A percentile compares a stretch with the other conserved stretches of the same genome.
Conservation (phyloP, 2,797 vertebrate genomes). For the Poliocrania exsul region DNA sequence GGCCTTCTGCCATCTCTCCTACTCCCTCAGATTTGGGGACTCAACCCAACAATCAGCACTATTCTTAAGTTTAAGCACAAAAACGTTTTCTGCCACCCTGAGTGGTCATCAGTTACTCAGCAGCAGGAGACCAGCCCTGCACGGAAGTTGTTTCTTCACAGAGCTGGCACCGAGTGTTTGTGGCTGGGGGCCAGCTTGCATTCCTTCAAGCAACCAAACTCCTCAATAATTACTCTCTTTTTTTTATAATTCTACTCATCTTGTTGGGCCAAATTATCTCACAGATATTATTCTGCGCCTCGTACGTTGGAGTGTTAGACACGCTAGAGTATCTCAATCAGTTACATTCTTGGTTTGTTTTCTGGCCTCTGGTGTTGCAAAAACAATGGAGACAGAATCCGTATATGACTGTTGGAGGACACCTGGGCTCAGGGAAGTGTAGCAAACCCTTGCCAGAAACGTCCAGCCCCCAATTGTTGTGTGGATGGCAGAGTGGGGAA, state of each 20-base stretch:
- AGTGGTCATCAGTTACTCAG: background rate
- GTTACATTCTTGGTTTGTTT: background rate
- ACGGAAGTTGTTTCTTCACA: background rate
- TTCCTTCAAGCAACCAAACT: constrained; percentile 3
- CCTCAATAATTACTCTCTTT: background rate
- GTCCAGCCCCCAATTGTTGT: background rate
- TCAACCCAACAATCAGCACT: background rate
- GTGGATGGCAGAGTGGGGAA: background rate
- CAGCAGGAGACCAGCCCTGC: background rate
- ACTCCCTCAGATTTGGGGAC: background rate
- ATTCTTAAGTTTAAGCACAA: background rate
- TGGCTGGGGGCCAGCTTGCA: background rate
- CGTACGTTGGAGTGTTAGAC: background rate
- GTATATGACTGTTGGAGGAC: background rate
- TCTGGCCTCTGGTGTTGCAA: background rate
- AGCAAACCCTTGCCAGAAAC: background rate
- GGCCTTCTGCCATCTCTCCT: background rate
- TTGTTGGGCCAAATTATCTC: background rate
- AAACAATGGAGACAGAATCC: background rate
- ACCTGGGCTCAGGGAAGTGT: background rate
- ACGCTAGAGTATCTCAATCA: rapidly evolving
- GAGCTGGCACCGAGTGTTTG: background rate
- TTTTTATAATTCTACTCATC: background rate
- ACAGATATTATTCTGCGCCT: background rate
- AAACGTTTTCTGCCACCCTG: background rate